These are phyloP conservation scores for Diabrotica balteata DNA, from an alignment of 2,888 invertebrate genomes.

Conservation along the genomic window DNA sequence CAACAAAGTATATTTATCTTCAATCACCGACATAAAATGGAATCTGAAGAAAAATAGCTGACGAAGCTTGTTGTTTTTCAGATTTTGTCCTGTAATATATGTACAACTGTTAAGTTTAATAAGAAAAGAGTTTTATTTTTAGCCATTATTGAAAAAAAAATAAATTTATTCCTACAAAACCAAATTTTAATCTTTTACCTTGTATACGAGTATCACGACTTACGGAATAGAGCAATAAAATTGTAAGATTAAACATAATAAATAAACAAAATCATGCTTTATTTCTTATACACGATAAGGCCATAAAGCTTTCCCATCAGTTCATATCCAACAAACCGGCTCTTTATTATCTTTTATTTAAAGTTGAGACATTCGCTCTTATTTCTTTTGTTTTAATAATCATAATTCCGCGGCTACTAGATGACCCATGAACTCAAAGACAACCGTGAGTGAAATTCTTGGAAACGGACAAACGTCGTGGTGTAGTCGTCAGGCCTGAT, in stretches of 20 bases:
- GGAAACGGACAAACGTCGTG: constrained; percentile 39
- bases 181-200: not conserved
- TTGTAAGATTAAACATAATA: constrained; percentile 38
- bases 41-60: too few species aligned
- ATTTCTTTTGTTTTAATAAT: constrained; percentile 44
- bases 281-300: constrained; percentile 40
- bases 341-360: constrained; percentile 37
- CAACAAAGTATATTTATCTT: too few species aligned
- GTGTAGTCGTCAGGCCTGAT: constrained; percentile 40
- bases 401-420: constrained; percentile 42
- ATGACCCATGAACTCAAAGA: constrained; percentile 43
- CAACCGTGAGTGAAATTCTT: constrained; percentile 43
- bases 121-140: too few species aligned
- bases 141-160: too few species aligned
- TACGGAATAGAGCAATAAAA: constrained; percentile 37
- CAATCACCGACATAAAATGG: too few species aligned
- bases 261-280: constrained; percentile 42
- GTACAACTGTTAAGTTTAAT: too few species aligned
- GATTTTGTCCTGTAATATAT: too few species aligned
- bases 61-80: too few species aligned
- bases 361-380: constrained; percentile 41
- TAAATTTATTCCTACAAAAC: too few species aligned
- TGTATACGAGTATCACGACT: constrained; percentile 18
- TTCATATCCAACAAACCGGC: constrained; percentile 25
- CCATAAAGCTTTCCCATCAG: constrained; percentile 36